Evolutionary conservation across 92 coral and sea anemone species (phyloP), one percentile per base, ranked within the genome.

Genomic region (Epizoanthus scotinus): DNA sequence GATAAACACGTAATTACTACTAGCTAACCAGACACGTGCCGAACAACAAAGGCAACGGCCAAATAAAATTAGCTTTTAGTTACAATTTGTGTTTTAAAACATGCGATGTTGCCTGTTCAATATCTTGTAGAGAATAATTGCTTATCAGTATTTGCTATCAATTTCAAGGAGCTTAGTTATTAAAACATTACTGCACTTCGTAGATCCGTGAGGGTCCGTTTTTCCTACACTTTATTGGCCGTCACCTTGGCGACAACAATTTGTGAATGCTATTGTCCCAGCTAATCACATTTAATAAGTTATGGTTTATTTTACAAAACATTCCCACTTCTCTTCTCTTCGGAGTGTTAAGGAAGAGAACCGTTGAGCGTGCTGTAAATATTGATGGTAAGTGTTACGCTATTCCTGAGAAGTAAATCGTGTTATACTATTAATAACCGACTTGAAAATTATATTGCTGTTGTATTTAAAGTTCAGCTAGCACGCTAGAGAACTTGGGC

Each of bases 1-100:
- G 68, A 60, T 77, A 70, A 77, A 61, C 79, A 42, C 49, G 50
- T 83, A 61, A 73, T 83, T 83, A 78, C 55, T 77, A 18, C 55
- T 77, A 18, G 20, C 9, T 19, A 75, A 56, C 8, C 67, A 6
- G 8, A 20, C 69, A 40, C 68, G 82, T 77, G 67, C 21, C 14
- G 55, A 21, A 60, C 58, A 58, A 59, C 29, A 77, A 52, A 59
- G 15, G 24, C 36, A 47, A 63, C 28, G 42, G 27, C 49, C 55
- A 77, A 57, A 61, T 63, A n/a, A 34, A 58, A 38, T 77, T 59
- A 77, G 70, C 54, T 25, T 59, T 26, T 59, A 36, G 70, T 79
- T 29, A 27, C 24, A 79, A 49, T 44, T 17, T 42, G 20, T 18
- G 36, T 71, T 50, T 50, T 21, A 71, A 71, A 53, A 53, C n/a